phyloP scores from a whole-genome alignment of 2,113 vertebrate genomes.

The Chionodraco myersi region DNA sequence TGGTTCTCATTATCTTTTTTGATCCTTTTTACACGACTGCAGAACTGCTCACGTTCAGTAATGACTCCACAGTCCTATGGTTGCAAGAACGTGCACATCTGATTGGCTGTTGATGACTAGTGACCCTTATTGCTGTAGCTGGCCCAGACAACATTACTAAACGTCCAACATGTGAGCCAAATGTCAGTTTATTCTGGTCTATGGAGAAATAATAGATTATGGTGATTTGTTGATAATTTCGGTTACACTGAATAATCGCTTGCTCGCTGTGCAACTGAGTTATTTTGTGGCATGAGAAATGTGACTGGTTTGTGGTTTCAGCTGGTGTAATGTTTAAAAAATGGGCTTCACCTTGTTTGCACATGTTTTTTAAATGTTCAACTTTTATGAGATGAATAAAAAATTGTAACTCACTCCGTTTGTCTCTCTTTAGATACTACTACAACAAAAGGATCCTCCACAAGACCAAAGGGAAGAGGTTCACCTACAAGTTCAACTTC shows the following conservation, averaged over 20 bases:
- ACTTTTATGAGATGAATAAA: not conserved
- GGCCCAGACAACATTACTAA: not conserved
- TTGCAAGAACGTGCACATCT: not conserved
- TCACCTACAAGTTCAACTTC: conserved; percentile 97
- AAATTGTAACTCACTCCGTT: not conserved
- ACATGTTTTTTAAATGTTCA: too few relatives aligned
- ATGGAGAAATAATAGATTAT: not conserved
- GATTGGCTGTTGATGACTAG: conserved; percentile 5
- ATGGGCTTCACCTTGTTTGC: too few relatives aligned
- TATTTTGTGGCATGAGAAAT: not conserved
- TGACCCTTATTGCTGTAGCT: not conserved
- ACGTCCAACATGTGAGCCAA: not conserved
- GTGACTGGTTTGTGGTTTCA: not conserved
- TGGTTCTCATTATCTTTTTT: not conserved
- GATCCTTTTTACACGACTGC: not conserved
- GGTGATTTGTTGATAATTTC: not conserved
- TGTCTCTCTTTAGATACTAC: conserved; percentile 85
- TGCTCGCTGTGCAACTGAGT: too few relatives aligned
- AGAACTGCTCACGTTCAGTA: not conserved
- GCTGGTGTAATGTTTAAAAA: not conserved
- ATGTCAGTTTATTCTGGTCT: not conserved
- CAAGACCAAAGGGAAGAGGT: conserved; percentile 94
- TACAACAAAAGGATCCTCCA: conserved; percentile 96
- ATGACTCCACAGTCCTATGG: not conserved
- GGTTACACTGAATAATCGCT: not conserved